Evolutionary conservation across 2,113 vertebrate species (phyloP).

Genomic region (Globicephala melas): DNA sequence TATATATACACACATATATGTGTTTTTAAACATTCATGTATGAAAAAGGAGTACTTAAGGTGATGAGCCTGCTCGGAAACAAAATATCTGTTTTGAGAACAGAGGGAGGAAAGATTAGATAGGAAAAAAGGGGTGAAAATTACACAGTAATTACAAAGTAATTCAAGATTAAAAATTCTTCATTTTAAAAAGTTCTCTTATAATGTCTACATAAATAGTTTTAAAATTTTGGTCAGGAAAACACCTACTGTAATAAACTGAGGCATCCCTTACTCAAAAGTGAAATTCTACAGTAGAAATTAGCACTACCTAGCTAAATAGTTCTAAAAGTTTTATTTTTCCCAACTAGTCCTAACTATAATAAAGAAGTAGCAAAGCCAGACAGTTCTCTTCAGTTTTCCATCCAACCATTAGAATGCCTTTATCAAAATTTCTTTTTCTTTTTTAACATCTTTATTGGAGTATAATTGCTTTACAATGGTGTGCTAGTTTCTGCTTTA

Average conservation of each 20-base stretch:
- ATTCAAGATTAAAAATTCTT: conserved; percentile 34
- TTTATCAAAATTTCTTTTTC: conserved; percentile 30
- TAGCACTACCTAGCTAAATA: neutral
- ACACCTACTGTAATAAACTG: neutral
- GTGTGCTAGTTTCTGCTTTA: too few relatives aligned
- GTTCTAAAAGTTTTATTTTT: neutral
- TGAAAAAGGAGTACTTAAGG: neutral
- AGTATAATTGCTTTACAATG: too few relatives aligned
- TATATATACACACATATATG: neutral
- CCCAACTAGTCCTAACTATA: neutral
- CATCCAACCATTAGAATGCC: neutral
- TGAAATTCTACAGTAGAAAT: neutral
- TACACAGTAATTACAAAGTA: neutral
- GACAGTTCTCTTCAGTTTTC: neutral
- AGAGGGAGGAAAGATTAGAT: neutral
- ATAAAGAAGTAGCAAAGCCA: neutral
- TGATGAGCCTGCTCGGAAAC: neutral
- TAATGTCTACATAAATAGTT: neutral
- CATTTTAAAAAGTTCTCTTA: conserved; percentile 15
- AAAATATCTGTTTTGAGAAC: neutral
- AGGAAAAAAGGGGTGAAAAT: neutral
- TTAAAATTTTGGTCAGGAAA: conserved; percentile 27
- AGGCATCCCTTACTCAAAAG: neutral
- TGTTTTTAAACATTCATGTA: conserved; percentile 12
- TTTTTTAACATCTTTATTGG: too few relatives aligned